phyloP scores from a whole-genome alignment of 1,140 invertebrate genomes.

The Holotrichia oblita region DNA sequence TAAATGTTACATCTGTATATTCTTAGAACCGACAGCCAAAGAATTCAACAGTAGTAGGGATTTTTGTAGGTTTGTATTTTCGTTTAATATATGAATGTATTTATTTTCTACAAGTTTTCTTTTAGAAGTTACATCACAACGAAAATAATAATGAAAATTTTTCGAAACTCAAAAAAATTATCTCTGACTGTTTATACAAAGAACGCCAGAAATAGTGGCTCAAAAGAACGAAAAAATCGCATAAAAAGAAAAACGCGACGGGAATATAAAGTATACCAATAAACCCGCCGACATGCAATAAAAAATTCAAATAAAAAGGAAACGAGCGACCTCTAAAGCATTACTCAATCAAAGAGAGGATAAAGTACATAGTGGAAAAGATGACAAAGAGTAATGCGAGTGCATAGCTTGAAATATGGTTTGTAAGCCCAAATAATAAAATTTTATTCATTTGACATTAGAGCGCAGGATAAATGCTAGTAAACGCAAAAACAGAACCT shows the following conservation, averaged over 20 bases:
- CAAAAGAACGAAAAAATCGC: constrained; percentile 12
- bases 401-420: no score
- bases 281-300: not conserved
- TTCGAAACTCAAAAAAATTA: not conserved
- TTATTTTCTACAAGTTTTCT: no score
- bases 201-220: not conserved
- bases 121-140: no score
- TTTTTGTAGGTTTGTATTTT: no score
- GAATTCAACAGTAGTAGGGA: no score
- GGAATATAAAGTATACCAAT: not conserved
- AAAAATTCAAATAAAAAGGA: constrained; percentile 14
- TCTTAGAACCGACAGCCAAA: no score
- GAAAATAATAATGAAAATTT: not conserved
- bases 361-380: not conserved
- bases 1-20: no score
- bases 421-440: no score
- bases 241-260: not conserved
- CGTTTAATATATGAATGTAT: no score
- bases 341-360: not conserved
- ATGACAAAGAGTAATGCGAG: not conserved
- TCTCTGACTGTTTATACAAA: not conserved
- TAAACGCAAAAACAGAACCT: no score
- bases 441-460: no score
- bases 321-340: not conserved
- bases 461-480: no score